phyloP scores from a whole-genome alignment of 1,140 invertebrate species.

The Bombus superbus region DNA sequence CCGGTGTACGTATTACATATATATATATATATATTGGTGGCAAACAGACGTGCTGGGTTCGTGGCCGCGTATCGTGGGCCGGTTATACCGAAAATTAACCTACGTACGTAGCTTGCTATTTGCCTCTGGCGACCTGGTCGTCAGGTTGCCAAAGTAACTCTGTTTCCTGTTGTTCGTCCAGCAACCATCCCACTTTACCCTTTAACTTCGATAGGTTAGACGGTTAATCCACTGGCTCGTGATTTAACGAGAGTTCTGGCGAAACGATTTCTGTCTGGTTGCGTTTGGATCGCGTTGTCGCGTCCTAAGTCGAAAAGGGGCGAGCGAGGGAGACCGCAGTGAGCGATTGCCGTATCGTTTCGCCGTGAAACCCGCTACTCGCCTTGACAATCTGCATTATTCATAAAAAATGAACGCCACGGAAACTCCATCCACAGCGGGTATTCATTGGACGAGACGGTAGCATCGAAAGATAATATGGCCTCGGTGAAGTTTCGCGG shows the following conservation, averaged over 20 bases:
- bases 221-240: background rate
- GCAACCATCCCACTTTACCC: background rate
- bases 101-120: slow-evolving; percentile 18
- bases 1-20: background rate
- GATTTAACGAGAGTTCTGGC: background rate
- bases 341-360: background rate
- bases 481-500: background rate
- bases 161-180: background rate
- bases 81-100: slow-evolving; percentile 49
- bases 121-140: slow-evolving; percentile 7
- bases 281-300: background rate
- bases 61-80: slow-evolving; percentile 3
- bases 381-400: background rate
- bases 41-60: background rate
- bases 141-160: slow-evolving; percentile 18
- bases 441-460: background rate
- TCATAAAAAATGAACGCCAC: slow-evolving; percentile 31
- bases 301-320: background rate
- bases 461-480: slow-evolving; percentile 7
- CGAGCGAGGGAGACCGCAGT: too few species aligned
- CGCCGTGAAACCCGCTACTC: background rate
- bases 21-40: background rate
- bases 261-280: background rate
- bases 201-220: background rate
- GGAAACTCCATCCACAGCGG: background rate